Evolutionary conservation across 2,113 vertebrate species (phyloP), one percentile per base, ranked within the genome.

Genomic region (Xenopus tropicalis): DNA sequence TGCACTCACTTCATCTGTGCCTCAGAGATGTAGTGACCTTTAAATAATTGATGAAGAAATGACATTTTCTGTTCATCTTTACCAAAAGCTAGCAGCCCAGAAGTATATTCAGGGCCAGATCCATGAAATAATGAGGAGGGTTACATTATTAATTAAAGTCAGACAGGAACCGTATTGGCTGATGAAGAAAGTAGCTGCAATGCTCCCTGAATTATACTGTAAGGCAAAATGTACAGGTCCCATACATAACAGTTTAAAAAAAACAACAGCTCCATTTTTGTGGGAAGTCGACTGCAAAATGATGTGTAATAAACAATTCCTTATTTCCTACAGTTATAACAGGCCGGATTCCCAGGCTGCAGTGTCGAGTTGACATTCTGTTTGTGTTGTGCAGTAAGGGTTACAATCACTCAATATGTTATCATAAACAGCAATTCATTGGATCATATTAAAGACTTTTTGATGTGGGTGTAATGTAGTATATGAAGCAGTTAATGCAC

Each of bases 11-110:
- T 59, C 44, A 70, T 58, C 25, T 37, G 59, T 56, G 21, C 69
- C 46, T 46, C 19, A 0, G 54, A 25, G 79, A 8, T 4, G 42
- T 0, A 11, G 9, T 17, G 48, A 77, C 80, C 83, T 82, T 79
- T 76, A 23, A 29, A 12, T 46, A 67, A 77, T 3, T 61, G 72
- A 51, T 54, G 51, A 48, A 44, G 46, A 52, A 37, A 57, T 16
- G 44, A 58, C 61, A 4, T 58, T 63, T 69, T 12, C 46, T 14
- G 76, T 66, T 20, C 0, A 23, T 52, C 62, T 37, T 20, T 5
- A 42, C 46, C 20, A 24, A 1, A 70, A 59, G 66, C 73, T 56
- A 29, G 1, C 0, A 20, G 63, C 62, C 42, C 57, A 62, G 5
- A 23, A 64, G 13, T 51, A n/a, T 73, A 59, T 44, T 6, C 0